phyloP scores from a whole-genome alignment of 1,140 invertebrate genomes.

The Papilio dardanus region DNA sequence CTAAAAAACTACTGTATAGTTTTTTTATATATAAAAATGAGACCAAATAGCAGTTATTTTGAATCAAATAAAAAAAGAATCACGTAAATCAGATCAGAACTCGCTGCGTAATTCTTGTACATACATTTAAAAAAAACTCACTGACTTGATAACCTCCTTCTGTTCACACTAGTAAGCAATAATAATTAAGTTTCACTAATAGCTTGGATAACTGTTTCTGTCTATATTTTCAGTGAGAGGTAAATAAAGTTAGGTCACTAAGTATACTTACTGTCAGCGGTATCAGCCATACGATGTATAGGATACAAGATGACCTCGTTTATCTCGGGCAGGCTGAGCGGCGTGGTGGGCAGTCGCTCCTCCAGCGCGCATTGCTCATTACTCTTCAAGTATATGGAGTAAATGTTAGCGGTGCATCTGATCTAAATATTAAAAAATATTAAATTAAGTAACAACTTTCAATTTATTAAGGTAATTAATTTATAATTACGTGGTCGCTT shows the following conservation, averaged over 20 bases:
- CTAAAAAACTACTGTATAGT: too few species aligned
- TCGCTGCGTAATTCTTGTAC: too few species aligned
- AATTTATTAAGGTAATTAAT: neutral
- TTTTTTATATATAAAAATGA: too few species aligned
- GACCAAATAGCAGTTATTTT: too few species aligned
- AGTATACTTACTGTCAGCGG: conserved; percentile 46
- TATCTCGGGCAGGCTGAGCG: conserved; percentile 57
- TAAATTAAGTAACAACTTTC: neutral
- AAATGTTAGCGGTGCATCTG: conserved; percentile 85
- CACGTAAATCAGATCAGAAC: too few species aligned
- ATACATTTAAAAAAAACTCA: too few species aligned
- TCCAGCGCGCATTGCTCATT: conserved; percentile 84
- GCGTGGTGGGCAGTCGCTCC: conserved; percentile 68
- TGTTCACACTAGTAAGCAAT: too few species aligned
- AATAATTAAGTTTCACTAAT: too few species aligned
- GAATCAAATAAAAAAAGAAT: too few species aligned
- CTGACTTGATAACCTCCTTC: too few species aligned
- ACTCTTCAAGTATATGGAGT: conserved; percentile 85
- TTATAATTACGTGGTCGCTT: neutral
- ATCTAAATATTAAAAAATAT: conserved; percentile 69
- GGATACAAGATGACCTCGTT: conserved; percentile 65
- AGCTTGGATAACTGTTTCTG: too few species aligned
- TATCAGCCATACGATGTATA: conserved; percentile 63
- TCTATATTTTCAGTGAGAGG: conserved; percentile 30
- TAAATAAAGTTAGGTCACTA: neutral